A percentile compares a stretch with the other conserved stretches of the same genome.
These are phyloP conservation scores for Yasuhikotakia modesta DNA, from an alignment of 2,797 vertebrate species.

Conservation along the genomic window DNA sequence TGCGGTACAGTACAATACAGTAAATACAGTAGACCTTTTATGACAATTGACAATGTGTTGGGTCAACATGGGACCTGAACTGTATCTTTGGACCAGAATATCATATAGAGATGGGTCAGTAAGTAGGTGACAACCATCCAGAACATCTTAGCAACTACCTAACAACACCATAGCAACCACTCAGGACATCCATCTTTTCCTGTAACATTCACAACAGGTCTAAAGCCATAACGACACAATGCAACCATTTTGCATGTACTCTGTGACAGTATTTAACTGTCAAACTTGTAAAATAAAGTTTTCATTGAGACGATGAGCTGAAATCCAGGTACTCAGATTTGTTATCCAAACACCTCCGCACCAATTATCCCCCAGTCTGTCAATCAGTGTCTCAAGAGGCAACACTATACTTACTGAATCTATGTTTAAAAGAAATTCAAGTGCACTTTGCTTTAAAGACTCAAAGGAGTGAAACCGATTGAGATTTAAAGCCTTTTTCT, in stretches of 20 bases:
- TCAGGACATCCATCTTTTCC: background rate
- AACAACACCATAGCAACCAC: background rate
- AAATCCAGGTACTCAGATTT: constrained; percentile 10
- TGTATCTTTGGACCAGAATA: too few species aligned
- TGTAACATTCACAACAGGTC: background rate
- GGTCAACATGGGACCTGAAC: too few species aligned
- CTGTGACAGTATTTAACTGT: background rate
- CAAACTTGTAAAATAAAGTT: background rate
- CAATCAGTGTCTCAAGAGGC: background rate
- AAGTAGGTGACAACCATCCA: too few species aligned
- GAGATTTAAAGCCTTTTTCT: background rate
- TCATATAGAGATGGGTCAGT: too few species aligned
- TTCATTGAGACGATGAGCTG: constrained; percentile 17
- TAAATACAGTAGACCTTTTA: too few species aligned
- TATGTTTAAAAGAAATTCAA: constrained; percentile 14
- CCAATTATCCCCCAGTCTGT: constrained; percentile 9
- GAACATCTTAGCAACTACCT: background rate
- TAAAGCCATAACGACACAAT: background rate
- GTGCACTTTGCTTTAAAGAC: background rate
- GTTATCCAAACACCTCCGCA: background rate
- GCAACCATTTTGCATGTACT: background rate
- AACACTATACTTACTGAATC: constrained; percentile 10
- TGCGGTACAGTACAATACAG: too few species aligned
- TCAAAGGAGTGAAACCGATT: background rate
- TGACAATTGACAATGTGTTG: too few species aligned